phyloP scores from a whole-genome alignment of 2,113 vertebrate species.

The Bubalus kerabau region DNA sequence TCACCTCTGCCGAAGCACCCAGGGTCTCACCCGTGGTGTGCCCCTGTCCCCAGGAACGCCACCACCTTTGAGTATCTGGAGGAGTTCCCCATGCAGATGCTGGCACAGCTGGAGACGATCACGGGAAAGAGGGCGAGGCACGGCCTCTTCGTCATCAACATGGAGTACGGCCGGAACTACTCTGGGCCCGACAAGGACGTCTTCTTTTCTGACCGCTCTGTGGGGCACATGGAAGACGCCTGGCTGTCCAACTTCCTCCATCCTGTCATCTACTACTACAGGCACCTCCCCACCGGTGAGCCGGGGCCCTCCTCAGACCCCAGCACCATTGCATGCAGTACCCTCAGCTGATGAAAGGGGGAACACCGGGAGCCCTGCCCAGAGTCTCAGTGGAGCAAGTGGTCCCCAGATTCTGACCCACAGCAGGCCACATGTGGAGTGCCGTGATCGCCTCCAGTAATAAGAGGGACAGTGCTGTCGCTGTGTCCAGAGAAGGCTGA shows the following conservation, averaged over 20 bases:
- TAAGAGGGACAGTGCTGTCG: neutral
- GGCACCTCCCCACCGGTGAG: conserved; percentile 89
- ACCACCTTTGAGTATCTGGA: conserved; percentile 88
- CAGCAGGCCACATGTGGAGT: neutral
- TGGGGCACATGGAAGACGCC: conserved; percentile 90
- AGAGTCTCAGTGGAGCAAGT: neutral
- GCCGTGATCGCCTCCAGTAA: accelerated
- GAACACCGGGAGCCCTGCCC: neutral
- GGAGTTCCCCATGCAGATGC: conserved; percentile 90
- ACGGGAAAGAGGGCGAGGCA: conserved; percentile 81
- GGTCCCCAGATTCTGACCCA: neutral
- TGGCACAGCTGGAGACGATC: conserved; percentile 86
- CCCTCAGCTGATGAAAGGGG: neutral
- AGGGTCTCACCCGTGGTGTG: neutral
- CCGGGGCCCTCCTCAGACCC: neutral
- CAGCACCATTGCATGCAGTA: accelerated
- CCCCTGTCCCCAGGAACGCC: conserved; percentile 75
- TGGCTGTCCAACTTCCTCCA: conserved; percentile 97
- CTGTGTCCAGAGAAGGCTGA: neutral
- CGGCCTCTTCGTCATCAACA: conserved; percentile 89
- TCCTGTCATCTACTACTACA: conserved; percentile 95
- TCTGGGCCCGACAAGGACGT: conserved; percentile 85
- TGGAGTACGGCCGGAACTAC: conserved; percentile 95
- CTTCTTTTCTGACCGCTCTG: conserved; percentile 86
- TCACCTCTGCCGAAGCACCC: neutral